Evolutionary conservation across 2,888 invertebrate genomes (phyloP).

Genomic region (Mayetiola destructor): DNA sequence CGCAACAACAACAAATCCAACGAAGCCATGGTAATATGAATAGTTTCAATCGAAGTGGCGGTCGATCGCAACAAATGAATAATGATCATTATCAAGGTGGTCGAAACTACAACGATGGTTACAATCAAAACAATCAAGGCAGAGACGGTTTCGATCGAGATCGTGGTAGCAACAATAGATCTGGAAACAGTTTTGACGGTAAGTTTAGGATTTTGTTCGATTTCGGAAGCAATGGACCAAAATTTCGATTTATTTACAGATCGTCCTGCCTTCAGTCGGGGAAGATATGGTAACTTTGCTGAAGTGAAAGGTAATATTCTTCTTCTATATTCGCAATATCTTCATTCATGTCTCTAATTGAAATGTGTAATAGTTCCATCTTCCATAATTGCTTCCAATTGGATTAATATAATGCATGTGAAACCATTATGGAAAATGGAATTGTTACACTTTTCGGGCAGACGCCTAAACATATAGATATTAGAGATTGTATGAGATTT

Average conservation of each 20-base stretch:
- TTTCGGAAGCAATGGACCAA: not conserved
- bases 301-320: too few relatives aligned
- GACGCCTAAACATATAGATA: too few relatives aligned
- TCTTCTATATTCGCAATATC: too few relatives aligned
- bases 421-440: too few relatives aligned
- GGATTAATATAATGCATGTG: too few relatives aligned
- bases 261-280: conserved; percentile 34
- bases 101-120: conserved; percentile 37
- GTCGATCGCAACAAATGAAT: not conserved
- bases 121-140: conserved; percentile 22
- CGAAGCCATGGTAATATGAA: conserved; percentile 21
- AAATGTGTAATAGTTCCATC: too few relatives aligned
- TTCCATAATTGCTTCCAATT: too few relatives aligned
- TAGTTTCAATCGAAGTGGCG: conserved; percentile 25
- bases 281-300: conserved; percentile 34
- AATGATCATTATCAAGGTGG: conserved; percentile 16
- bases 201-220: not conserved
- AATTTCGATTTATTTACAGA: conserved; percentile 23
- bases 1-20: conserved; percentile 17
- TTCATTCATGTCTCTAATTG: too few relatives aligned
- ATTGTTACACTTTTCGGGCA: too few relatives aligned
- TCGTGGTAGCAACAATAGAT: conserved; percentile 21
- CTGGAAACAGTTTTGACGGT: conserved; percentile 30
- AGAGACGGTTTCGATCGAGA: conserved; percentile 30
- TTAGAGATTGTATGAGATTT: conserved; percentile 28